Evolutionary conservation across 2,888 invertebrate genomes (phyloP).

Genomic region (Drosophila yooni): DNA sequence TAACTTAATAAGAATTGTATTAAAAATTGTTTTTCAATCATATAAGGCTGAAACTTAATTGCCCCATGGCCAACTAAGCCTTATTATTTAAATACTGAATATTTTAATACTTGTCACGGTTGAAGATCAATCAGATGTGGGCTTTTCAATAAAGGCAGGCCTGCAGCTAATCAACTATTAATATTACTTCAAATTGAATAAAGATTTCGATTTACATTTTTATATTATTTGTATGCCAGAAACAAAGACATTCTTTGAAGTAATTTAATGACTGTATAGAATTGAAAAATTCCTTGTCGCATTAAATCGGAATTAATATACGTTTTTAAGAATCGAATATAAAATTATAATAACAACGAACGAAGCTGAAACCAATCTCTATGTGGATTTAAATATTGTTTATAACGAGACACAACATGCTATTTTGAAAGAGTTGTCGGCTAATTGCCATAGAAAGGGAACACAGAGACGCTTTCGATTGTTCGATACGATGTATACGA

Average conservation of each 20-base stretch:
- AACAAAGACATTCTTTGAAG: neutral
- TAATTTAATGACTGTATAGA: neutral
- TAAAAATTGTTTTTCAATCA: too few relatives aligned
- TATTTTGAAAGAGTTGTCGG: neutral
- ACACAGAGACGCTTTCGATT: neutral
- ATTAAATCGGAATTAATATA: neutral
- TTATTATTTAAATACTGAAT: neutral
- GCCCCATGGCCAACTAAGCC: neutral
- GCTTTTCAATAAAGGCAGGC: neutral
- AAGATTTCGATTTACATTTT: neutral
- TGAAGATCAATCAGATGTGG: neutral
- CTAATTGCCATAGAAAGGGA: constrained; percentile 4
- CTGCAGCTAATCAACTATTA: neutral
- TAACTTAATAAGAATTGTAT: neutral
- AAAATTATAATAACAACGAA: neutral
- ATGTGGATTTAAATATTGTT: neutral
- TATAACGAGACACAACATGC: neutral
- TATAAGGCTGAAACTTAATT: neutral
- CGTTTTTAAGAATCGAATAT: neutral
- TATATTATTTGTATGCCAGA: neutral
- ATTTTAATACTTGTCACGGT: neutral
- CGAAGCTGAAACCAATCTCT: neutral
- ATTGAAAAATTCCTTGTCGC: neutral
- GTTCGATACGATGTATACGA: neutral
- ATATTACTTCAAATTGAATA: neutral